Evolutionary conservation across 2,888 invertebrate genomes (phyloP).

Genomic region (Malthinus seriepunctatus): DNA sequence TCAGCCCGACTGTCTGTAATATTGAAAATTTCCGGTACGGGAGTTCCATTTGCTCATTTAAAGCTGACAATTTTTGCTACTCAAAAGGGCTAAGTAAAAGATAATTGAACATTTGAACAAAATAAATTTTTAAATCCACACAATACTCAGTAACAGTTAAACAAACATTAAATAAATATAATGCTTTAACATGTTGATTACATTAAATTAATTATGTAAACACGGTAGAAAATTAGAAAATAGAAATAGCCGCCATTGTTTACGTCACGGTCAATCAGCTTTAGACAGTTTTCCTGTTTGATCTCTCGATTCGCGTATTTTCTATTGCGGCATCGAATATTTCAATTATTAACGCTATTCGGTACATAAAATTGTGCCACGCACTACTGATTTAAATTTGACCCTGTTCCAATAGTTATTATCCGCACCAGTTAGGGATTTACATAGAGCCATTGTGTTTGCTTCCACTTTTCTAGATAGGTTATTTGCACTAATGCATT

Average conservation of each 20-base stretch:
- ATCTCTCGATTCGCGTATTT: constrained; percentile 20
- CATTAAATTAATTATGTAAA: constrained; percentile 20
- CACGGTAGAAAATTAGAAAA: constrained; percentile 29
- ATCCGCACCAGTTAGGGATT: constrained; percentile 22
- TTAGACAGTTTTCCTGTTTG: constrained; percentile 26
- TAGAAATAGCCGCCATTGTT: constrained; percentile 24
- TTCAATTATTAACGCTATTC: constrained; percentile 40
- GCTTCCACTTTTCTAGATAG: constrained; percentile 16
- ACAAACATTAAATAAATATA: no score
- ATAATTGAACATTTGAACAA: no score
- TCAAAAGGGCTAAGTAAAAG: no score
- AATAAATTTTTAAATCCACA: no score
- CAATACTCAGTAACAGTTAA: no score
- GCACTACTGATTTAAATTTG: constrained; percentile 30
- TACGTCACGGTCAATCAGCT: constrained; percentile 33
- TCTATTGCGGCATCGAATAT: constrained; percentile 33
- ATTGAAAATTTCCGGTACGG: no score
- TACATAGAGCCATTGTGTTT: constrained; percentile 11
- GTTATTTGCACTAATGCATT: constrained; percentile 10
- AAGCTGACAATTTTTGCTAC: no score
- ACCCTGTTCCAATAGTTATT: constrained; percentile 21
- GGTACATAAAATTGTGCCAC: constrained; percentile 34
- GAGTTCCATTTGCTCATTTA: background rate
- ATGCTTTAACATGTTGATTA: no score
- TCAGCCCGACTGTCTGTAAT: no score